phyloP scores from a whole-genome alignment of 2,113 vertebrate genomes.

The Lanius ludovicianus region DNA sequence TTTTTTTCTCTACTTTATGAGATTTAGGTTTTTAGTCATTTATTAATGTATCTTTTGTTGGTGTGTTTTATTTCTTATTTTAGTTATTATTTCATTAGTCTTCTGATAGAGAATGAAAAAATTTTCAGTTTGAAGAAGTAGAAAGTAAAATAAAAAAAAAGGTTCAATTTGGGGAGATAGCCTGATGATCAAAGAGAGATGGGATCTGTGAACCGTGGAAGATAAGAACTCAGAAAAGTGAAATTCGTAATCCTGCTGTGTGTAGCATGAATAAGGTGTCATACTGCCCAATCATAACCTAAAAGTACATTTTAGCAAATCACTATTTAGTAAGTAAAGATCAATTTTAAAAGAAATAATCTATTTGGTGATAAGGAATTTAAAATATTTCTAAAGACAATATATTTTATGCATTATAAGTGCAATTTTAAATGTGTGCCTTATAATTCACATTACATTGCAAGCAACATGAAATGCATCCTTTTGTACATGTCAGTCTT shows the following conservation, averaged over 20 bases:
- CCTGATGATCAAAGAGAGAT: conserved; percentile 68
- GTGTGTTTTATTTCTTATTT: conserved; percentile 44
- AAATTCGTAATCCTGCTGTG: conserved; percentile 28
- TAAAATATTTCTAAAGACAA: background rate
- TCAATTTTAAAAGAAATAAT: background rate
- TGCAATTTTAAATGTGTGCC: background rate
- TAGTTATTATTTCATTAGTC: conserved; percentile 68
- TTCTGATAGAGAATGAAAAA: conserved; percentile 54
- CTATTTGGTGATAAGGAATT: background rate
- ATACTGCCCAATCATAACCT: conserved; percentile 1
- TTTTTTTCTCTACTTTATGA: conserved; percentile 4
- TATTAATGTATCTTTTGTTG: conserved; percentile 43
- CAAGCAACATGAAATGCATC: background rate
- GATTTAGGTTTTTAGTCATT: conserved; percentile 38
- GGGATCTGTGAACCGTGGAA: conserved; percentile 67
- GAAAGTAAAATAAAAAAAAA: conserved; percentile 16
- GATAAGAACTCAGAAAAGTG: conserved; percentile 62
- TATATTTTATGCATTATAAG: background rate
- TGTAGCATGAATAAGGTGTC: conserved; percentile 1
- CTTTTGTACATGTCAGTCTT: background rate
- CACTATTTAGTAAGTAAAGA: background rate
- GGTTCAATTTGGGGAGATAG: conserved; percentile 49
- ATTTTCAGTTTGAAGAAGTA: conserved; percentile 1
- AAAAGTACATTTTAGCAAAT: background rate
- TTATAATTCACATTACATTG: background rate